Evolutionary conservation across 2,888 invertebrate species (phyloP), one percentile per base, ranked within the genome.

Genomic region (Empis stercorea): DNA sequence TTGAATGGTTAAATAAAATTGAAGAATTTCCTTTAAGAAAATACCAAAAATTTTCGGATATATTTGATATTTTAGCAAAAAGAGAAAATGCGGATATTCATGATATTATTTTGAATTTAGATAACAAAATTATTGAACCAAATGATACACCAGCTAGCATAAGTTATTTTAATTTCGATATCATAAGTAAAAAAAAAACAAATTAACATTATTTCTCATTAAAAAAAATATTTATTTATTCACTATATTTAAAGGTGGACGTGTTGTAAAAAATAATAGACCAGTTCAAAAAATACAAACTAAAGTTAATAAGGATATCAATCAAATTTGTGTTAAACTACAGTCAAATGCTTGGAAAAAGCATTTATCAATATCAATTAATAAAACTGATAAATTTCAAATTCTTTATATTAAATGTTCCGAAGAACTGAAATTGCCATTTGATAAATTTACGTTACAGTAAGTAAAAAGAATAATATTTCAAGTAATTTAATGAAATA

Each of bases 131-230:
- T 6, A 51, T 66, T 13, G 44, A 46, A 9, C 46, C 56, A 14
- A 52, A 54, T 15, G 65, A 65, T 44, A 58, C 65, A 0, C 65
- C 65, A 0, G 53, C 59, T 14, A 58, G 55, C n/a, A 57, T 65
- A 23, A 56, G 57, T 4, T 59, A 65, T 6, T 59, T 59, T 48
- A 49, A 57, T 32, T 61, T 54, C 23, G 55, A 65, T 37, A 61
- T 65, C 42, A 59, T 66, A 30, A 54, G 66, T 65, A 45, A 48
- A n/a, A n/a, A n/a, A n/a, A n/a, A n/a, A n/a, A n/a, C n/a, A 61
- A 51, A 30, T 7, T 39, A 15, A 11, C 9, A 27, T 27, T 27
- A 27, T 27, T 27, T 7, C 23, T 27, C 9, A 27, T 27, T 27
- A 27, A 27, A 2, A 27, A 7, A 6, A 7, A 27, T 6, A 7